Percentiles rank a stretch among this genome's conserved stretches.
phyloP scores from a whole-genome alignment of 2,888 invertebrate genomes.

The Aromia moschata region DNA sequence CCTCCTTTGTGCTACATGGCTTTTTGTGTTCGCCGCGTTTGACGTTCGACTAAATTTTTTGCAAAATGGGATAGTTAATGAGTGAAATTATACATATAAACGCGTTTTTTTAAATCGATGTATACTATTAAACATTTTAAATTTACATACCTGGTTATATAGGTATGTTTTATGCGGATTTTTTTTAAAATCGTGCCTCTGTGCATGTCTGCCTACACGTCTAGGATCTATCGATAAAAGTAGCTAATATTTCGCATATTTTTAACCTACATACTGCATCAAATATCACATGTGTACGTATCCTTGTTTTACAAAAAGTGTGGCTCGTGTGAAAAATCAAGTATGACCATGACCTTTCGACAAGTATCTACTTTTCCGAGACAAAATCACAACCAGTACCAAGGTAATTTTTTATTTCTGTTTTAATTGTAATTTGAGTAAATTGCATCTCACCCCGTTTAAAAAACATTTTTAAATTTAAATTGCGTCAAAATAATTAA shows the following conservation, averaged over 20 bases:
- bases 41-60: not conserved
- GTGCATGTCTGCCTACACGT: not conserved
- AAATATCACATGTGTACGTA: not conserved
- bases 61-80: not conserved
- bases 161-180: not conserved
- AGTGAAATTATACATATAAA: not conserved
- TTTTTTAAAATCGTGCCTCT: too few species aligned
- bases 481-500: too few species aligned
- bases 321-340: conserved; percentile 5
- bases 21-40: not conserved
- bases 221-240: too few species aligned
- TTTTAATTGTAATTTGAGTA: too few species aligned
- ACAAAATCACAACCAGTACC: conserved; percentile 37
- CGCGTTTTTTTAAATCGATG: not conserved
- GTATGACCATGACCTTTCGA: conserved; percentile 32
- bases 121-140: too few species aligned
- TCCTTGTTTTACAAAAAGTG: not conserved
- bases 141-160: not conserved
- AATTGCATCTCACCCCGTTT: too few species aligned
- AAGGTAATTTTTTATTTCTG: too few species aligned
- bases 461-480: too few species aligned
- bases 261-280: not conserved
- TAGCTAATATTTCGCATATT: not conserved
- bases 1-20: conserved; percentile 5
- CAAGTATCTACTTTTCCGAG: conserved; percentile 35